These are phyloP conservation scores for Zaprionus ornatus DNA, from an alignment of 1,140 invertebrate genomes.

Conservation along the genomic window DNA sequence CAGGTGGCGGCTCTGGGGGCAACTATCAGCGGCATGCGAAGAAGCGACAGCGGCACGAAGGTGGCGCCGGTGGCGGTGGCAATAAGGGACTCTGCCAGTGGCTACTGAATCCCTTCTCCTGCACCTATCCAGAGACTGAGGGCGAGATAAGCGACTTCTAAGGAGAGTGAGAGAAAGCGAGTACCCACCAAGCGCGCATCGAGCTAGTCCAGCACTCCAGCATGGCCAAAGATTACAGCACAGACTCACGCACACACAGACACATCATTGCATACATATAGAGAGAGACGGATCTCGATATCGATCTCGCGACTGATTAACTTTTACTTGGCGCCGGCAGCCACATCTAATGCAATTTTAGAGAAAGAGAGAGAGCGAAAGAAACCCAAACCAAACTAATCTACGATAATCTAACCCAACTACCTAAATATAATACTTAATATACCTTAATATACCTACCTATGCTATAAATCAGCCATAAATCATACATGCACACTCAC, in stretches of 20 bases:
- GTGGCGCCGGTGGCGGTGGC: constrained; percentile 21
- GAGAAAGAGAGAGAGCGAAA: background rate
- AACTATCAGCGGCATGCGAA: constrained; percentile 75
- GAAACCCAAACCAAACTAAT: constrained; percentile 29
- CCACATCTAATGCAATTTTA: constrained; percentile 53
- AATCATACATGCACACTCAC: constrained; percentile 62
- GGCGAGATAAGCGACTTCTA: constrained; percentile 87
- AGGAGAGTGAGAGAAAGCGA: constrained; percentile 8
- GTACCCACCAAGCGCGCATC: constrained; percentile 47
- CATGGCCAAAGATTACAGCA: constrained; percentile 61
- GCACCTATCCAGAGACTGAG: constrained; percentile 88
- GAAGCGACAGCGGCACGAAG: constrained; percentile 76
- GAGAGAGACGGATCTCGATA: constrained; percentile 28
- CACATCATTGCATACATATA: constrained; percentile 42
- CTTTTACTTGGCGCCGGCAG: constrained; percentile 76
- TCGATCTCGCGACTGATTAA: constrained; percentile 67
- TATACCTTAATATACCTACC: constrained; percentile 40
- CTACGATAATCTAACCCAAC: constrained; percentile 73
- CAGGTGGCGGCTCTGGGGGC: constrained; percentile 45
- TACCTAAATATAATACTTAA: constrained; percentile 66
- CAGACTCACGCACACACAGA: constrained; percentile 8
- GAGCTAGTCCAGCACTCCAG: constrained; percentile 67
- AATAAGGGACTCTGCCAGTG: constrained; percentile 78
- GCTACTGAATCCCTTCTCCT: constrained; percentile 87
- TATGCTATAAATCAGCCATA: constrained; percentile 57